Percentiles rank a stretch among this genome's conserved stretches.
These are phyloP conservation scores for Psilanteris sp. DNA, from an alignment of 1,140 invertebrate genomes.

Conservation along the genomic window DNA sequence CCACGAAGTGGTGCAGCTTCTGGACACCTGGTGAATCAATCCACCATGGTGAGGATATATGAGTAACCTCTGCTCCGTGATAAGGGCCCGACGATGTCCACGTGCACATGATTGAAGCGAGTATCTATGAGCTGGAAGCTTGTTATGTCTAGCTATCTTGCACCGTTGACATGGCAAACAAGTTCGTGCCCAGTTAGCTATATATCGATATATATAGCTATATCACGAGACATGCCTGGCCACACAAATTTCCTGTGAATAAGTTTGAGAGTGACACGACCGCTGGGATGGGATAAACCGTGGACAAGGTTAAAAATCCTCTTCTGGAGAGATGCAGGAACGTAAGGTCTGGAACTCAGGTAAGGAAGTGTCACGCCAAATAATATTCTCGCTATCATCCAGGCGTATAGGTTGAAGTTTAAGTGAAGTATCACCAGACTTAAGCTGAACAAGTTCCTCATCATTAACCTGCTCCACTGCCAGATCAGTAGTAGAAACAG, in stretches of 20 bases:
- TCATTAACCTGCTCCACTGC: too few species aligned
- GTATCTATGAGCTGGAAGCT: not conserved
- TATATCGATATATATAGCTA: too few species aligned
- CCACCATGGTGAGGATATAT: constrained; percentile 74
- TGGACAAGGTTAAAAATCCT: not conserved
- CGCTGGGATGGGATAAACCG: not conserved
- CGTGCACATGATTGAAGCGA: not conserved
- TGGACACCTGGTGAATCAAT: too few species aligned
- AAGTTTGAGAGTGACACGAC: not conserved
- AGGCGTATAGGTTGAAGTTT: too few species aligned
- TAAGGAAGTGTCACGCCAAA: too few species aligned
- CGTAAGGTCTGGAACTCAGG: constrained; percentile 1
- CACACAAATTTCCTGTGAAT: not conserved
- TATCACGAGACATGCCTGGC: not conserved
- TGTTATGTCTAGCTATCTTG: not conserved
- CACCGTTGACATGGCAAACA: not conserved
- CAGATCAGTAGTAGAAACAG: too few species aligned
- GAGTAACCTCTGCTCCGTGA: constrained; percentile 33
- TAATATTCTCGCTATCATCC: too few species aligned
- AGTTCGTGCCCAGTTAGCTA: not conserved
- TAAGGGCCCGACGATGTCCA: too few species aligned
- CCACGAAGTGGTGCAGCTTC: too few species aligned
- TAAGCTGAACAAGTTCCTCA: too few species aligned
- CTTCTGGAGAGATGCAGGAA: not conserved
- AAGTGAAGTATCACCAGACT: too few species aligned